phyloP scores from a whole-genome alignment of 1,140 invertebrate species.

The Parapsyche elsis region DNA sequence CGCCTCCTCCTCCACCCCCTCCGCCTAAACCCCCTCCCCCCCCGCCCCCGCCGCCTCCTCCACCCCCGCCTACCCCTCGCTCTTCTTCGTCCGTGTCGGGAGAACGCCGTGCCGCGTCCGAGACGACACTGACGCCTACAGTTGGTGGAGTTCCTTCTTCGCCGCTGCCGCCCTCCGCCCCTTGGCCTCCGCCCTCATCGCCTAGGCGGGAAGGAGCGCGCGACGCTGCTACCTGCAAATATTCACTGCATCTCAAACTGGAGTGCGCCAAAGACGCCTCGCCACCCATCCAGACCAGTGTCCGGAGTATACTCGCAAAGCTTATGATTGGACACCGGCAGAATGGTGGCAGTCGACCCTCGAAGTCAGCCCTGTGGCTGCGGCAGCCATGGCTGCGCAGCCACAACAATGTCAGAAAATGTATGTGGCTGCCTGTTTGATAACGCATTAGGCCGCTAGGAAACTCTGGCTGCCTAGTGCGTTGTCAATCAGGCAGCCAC shows the following conservation, averaged over 20 bases:
- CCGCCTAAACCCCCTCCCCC: slow-evolving; percentile 61
- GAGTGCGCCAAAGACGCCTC: not conserved
- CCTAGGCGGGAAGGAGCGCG: slow-evolving; percentile 57
- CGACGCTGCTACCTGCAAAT: slow-evolving; percentile 58
- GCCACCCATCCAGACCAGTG: not conserved
- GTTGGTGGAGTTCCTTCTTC: slow-evolving; percentile 54
- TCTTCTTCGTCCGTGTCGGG: slow-evolving; percentile 63
- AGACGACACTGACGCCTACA: slow-evolving; percentile 57
- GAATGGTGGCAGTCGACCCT: too few relatives aligned
- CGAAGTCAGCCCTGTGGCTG: too few relatives aligned
- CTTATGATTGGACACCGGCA: too few relatives aligned
- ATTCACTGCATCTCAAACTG: not conserved
- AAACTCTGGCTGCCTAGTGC: too few relatives aligned
- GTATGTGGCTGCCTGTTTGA: too few relatives aligned
- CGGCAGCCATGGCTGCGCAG: too few relatives aligned
- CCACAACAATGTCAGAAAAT: too few relatives aligned
- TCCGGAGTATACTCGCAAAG: too few relatives aligned
- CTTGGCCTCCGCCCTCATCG: slow-evolving; percentile 57
- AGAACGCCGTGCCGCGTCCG: slow-evolving; percentile 62
- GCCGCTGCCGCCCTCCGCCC: slow-evolving; percentile 57
- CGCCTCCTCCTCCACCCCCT: slow-evolving; percentile 59
- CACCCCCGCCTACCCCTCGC: slow-evolving; percentile 59
- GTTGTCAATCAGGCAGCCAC: too few relatives aligned
- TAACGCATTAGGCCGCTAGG: too few relatives aligned
- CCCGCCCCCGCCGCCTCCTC: slow-evolving; percentile 58